These are phyloP conservation scores for Vulpes ferrilata DNA, from an alignment of 2,113 vertebrate species.

Conservation along the genomic window DNA sequence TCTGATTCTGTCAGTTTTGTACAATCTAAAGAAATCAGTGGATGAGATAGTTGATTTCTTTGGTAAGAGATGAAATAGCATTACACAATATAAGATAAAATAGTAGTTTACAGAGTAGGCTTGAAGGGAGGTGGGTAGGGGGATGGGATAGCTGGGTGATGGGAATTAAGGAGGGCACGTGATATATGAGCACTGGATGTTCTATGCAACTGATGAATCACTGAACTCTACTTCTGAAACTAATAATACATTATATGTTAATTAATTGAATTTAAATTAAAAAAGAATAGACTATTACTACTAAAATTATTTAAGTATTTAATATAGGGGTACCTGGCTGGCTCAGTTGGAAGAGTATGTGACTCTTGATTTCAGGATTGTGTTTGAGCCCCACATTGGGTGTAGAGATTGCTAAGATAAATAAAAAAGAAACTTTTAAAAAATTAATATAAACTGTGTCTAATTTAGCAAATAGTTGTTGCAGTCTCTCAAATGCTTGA, in stretches of 20 bases:
- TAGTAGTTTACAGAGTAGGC: not conserved
- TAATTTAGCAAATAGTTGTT: not conserved
- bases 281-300: not conserved
- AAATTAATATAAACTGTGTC: not conserved
- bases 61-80: slow-evolving; percentile 10
- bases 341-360: not conserved
- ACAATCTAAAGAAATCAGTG: not conserved
- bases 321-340: not conserved
- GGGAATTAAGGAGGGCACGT: not conserved
- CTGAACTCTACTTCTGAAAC: not conserved
- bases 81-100: not conserved
- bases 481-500: not conserved
- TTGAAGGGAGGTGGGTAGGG: not conserved
- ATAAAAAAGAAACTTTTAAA: not conserved
- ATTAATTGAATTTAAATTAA: not conserved
- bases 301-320: not conserved
- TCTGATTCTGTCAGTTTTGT: slow-evolving; percentile 14
- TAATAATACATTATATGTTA: not conserved
- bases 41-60: not conserved
- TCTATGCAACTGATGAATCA: not conserved
- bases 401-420: not conserved
- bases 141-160: not conserved
- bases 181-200: not conserved
- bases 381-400: not conserved
- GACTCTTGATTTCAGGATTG: not conserved